Evolutionary conservation across 2,888 invertebrate genomes (phyloP), one percentile per base, ranked within the genome.

Genomic region (Rhagonycha fulva): DNA sequence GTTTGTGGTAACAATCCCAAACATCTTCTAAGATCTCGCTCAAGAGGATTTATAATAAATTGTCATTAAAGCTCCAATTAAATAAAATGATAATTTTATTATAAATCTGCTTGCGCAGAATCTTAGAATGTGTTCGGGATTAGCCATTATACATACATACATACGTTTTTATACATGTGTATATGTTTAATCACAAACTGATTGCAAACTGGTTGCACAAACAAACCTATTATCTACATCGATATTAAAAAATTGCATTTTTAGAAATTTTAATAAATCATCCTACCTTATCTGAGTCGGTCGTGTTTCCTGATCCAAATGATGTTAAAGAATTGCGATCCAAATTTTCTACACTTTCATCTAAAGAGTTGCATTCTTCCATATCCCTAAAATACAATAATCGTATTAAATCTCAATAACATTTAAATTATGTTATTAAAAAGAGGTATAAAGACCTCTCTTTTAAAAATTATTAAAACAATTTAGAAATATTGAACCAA

Each of bases 231-330:
- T n/a, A 47, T 2, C 47, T 9, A 47, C 7, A 19, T 19, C 1
- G n/a, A 47, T 12, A 47, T 12, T n/a, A 47, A 47, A 47, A 32
- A 47, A 5, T 5, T 47, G 0, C 7, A 47, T 7, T n/a, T n/a
- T n/a, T 47, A 47, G n/a, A 47, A 47, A 14, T n/a, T 12, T 19
- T 63, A 62, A 77, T 80, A 74, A 80, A 76, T 81, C 72, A 66
- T 88, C 94, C 90, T 90, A 96, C 96, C 94, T 96, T 96, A 88
- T 97, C 97, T 76, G 97, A 97, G 88, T 96, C 96, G 0, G 96
- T 96, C 14, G 98, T 98, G 88, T 97, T 97, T 47, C 97, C 96
- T 77, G 97, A 98, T 71, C 96, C 97, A 84, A 96, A 97, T 62
- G 98, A 98, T 32, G 96, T 94, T 81, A 96, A 87, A 0, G 96